phyloP scores from a whole-genome alignment of 2,113 vertebrate genomes.

The Lichenostomus cassidix region DNA sequence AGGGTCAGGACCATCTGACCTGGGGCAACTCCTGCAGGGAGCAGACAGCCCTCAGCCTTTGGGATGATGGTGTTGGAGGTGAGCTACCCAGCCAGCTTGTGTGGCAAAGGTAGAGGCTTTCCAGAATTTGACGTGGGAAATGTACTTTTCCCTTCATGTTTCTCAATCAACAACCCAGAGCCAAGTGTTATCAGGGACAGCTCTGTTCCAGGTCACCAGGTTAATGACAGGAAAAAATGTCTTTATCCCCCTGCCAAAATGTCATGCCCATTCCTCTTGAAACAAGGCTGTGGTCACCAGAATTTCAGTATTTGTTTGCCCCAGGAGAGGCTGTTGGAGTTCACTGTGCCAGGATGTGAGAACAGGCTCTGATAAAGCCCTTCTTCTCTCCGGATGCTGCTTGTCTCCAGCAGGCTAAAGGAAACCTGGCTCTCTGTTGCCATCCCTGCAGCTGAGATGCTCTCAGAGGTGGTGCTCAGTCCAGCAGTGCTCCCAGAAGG shows the following conservation, averaged over 20 bases:
- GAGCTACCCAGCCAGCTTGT: not conserved
- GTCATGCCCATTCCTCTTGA: not conserved
- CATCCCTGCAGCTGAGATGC: not conserved
- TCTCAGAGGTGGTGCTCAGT: not conserved
- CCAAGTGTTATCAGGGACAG: not conserved
- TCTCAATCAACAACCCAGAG: not conserved
- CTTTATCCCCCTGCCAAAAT: not conserved
- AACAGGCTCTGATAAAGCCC: not conserved
- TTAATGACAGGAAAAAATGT: not conserved
- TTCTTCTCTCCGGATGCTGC: not conserved
- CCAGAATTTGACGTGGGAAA: not conserved
- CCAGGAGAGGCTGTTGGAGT: not conserved
- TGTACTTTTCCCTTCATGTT: not conserved
- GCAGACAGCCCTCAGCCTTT: not conserved
- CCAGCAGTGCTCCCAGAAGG: not conserved
- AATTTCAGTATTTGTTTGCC: not conserved
- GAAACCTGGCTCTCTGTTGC: not conserved
- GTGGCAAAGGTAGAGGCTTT: not conserved
- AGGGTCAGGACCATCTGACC: not conserved
- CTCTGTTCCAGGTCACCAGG: not conserved
- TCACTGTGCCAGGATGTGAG: not conserved
- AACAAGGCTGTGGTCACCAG: not conserved
- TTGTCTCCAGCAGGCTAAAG: not conserved
- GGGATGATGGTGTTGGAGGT: not conserved
- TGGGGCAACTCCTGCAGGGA: not conserved